phyloP scores from a whole-genome alignment of 1,140 invertebrate species.

The Drosophila ficusphila region DNA sequence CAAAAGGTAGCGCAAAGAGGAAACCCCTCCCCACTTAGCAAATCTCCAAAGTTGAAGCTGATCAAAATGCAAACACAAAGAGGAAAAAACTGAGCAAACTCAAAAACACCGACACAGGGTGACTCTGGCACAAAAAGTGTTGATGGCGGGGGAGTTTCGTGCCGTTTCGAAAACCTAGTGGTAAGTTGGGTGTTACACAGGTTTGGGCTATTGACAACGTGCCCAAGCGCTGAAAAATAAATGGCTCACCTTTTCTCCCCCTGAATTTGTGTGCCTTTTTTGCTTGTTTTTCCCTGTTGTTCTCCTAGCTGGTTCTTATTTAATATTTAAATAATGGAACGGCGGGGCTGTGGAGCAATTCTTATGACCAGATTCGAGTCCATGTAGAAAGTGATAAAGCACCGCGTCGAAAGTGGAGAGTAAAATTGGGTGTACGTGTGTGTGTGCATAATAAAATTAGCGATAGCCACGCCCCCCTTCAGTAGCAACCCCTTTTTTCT shows the following conservation, averaged over 20 bases:
- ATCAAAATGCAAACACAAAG: constrained; percentile 51
- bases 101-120: constrained; percentile 50
- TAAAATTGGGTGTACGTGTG: constrained; percentile 12
- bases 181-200: not conserved
- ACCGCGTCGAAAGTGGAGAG: constrained; percentile 44
- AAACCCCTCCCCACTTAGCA: not conserved
- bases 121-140: constrained; percentile 8
- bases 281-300: constrained; percentile 24
- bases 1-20: constrained; percentile 7
- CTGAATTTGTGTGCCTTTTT: not conserved
- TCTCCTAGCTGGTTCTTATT: constrained; percentile 44
- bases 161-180: not conserved
- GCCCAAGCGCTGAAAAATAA: constrained; percentile 52
- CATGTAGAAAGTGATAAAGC: constrained; percentile 65
- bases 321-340: constrained; percentile 64
- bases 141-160: not conserved
- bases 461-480: constrained; percentile 5
- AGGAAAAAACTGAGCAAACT: constrained; percentile 53
- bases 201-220: constrained; percentile 39
- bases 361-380: constrained; percentile 63
- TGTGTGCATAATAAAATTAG: constrained; percentile 72
- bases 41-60: constrained; percentile 21
- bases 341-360: constrained; percentile 5
- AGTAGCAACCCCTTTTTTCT: not conserved
- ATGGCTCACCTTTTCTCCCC: constrained; percentile 5